Conservation (phyloP, 1,140 invertebrate genomes). For the Atta cephalotes region DNA sequence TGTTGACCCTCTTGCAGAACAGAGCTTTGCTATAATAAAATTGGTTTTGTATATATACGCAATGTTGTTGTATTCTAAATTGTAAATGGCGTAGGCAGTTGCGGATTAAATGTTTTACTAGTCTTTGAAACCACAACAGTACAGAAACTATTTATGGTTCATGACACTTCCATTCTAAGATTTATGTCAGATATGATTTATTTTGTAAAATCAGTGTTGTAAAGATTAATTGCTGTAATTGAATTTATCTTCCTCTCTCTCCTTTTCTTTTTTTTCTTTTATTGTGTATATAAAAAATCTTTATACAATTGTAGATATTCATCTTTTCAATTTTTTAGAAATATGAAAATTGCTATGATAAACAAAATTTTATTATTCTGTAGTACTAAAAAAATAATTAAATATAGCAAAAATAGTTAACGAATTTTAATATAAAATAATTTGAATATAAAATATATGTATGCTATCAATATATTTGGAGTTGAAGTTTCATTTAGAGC, state of each 20-base stretch:
- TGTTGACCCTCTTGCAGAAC: not conserved
- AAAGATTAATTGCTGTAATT: not conserved
- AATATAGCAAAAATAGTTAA: not conserved
- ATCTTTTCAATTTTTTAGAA: not conserved
- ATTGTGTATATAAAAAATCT: not conserved
- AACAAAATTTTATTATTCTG: not conserved
- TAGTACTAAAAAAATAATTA: not conserved
- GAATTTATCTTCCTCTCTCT: not conserved
- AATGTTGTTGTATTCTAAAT: not conserved
- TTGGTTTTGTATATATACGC: not conserved
- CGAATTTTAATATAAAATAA: not conserved
- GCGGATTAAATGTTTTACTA: not conserved
- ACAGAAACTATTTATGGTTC: not conserved
- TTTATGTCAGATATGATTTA: not conserved
- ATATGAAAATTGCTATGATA: not conserved
- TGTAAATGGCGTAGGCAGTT: not conserved
- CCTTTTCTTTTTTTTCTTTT: not conserved
- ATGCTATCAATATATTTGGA: not conserved
- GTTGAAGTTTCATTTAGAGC: not conserved
- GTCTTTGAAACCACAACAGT: not conserved
- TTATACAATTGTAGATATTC: constrained; percentile 1
- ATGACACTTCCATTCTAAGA: not conserved
- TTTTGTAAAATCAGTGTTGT: not conserved
- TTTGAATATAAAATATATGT: not conserved
- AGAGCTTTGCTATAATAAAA: not conserved